Conservation (phyloP, 2,888 invertebrate genomes). For the Dasypogon diadema region DNA sequence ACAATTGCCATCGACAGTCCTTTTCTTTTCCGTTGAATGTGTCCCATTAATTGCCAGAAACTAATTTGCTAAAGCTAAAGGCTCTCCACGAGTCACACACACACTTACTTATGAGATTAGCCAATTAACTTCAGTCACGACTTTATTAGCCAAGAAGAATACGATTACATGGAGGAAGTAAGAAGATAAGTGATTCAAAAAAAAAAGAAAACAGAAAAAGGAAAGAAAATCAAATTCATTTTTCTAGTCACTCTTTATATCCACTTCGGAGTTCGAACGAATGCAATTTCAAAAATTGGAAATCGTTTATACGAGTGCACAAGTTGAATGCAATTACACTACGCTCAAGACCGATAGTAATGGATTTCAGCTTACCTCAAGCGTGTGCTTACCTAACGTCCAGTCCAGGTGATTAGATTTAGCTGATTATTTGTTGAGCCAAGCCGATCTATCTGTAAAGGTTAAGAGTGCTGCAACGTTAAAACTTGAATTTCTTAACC, state of each 20-base stretch:
- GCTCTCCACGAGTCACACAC: conserved; percentile 41
- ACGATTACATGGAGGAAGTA: background rate
- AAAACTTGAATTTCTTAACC: conserved; percentile 32
- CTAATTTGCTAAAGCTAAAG: conserved; percentile 40
- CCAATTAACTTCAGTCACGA: conserved; percentile 43
- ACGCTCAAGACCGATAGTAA: background rate
- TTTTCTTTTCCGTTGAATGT: conserved; percentile 31
- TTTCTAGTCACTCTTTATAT: too few species aligned
- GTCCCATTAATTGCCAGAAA: conserved; percentile 38
- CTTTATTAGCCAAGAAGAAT: conserved; percentile 15
- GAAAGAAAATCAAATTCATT: conserved; percentile 16
- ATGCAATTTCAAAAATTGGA: conserved; percentile 45
- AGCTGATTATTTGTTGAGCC: conserved; percentile 13
- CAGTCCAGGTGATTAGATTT: conserved; percentile 15
- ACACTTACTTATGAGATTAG: conserved; percentile 29
- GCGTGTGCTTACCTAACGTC: conserved; percentile 19
- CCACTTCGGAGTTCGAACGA: background rate
- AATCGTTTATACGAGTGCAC: conserved; percentile 27
- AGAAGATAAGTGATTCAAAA: background rate
- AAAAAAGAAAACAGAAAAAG: background rate
- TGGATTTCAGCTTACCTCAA: conserved; percentile 22
- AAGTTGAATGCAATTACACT: conserved; percentile 29
- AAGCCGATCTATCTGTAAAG: conserved; percentile 28
- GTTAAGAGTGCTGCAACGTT: conserved; percentile 36
- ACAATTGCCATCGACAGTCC: conserved; percentile 1